These are phyloP conservation scores for Ctenopoma multispine DNA, from an alignment of 2,797 vertebrate species.

Conservation along the genomic window DNA sequence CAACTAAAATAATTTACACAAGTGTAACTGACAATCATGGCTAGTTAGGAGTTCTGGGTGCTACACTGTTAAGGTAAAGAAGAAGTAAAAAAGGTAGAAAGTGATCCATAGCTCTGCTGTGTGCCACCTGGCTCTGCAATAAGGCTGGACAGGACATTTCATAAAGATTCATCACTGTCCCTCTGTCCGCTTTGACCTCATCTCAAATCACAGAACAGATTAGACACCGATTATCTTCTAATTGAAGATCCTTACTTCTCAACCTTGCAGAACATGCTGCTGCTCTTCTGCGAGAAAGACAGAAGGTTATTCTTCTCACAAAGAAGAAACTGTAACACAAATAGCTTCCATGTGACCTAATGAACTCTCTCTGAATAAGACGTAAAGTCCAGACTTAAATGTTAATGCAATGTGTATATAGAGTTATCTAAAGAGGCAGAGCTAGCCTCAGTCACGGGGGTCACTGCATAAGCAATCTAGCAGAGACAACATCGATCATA, in stretches of 20 bases:
- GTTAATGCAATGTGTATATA: conserved; percentile 52
- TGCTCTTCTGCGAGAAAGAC: conserved; percentile 59
- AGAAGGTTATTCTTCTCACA: conserved; percentile 54
- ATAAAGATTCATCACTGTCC: conserved; percentile 84
- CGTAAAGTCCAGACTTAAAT: conserved; percentile 16
- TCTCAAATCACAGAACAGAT: conserved; percentile 82
- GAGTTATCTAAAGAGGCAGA: conserved; percentile 64
- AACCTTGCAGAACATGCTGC: conserved; percentile 79
- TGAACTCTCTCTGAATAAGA: conserved; percentile 40
- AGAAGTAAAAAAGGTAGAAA: conserved; percentile 31
- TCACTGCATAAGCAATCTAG: conserved; percentile 61
- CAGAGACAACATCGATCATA: conserved; percentile 76
- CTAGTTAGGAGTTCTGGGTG: background rate
- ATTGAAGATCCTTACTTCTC: conserved; percentile 81
- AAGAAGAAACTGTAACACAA: conserved; percentile 25
- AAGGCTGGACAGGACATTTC: conserved; percentile 78
- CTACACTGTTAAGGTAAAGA: conserved; percentile 14
- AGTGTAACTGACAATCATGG: conserved; percentile 30
- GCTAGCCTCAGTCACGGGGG: conserved; percentile 62
- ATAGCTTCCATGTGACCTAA: conserved; percentile 27
- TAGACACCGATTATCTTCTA: conserved; percentile 83
- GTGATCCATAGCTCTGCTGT: conserved; percentile 47
- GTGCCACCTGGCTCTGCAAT: conserved; percentile 66
- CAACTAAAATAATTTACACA: conserved; percentile 28
- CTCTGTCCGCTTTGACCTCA: conserved; percentile 83